A percentile compares a stretch with the other conserved stretches of the same genome.
phyloP scores from a whole-genome alignment of 2,888 invertebrate species.

The Thymelicus acteon region DNA sequence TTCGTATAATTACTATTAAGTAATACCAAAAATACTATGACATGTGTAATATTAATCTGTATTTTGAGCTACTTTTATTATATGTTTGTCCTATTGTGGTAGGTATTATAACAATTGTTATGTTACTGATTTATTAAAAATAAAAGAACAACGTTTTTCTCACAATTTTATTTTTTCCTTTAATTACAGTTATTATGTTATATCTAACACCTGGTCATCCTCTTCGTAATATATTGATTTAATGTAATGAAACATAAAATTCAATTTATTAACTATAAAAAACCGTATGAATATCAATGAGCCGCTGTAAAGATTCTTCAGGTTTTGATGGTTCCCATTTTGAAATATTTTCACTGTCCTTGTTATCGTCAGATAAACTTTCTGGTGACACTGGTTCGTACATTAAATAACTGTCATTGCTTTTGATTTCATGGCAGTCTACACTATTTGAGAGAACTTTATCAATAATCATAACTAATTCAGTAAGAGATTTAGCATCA shows the following conservation, averaged over 20 bases:
- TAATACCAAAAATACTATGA: too few species aligned
- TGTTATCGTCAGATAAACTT: slow-evolving; percentile 45
- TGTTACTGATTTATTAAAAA: not conserved
- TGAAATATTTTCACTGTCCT: slow-evolving; percentile 25
- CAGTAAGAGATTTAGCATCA: slow-evolving; percentile 54
- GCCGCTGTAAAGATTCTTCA: slow-evolving; percentile 37
- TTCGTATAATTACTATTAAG: too few species aligned
- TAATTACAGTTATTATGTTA: too few species aligned
- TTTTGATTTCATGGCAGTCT: slow-evolving; percentile 33
- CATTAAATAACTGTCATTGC: slow-evolving; percentile 38
- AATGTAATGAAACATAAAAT: not conserved
- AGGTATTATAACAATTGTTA: too few species aligned
- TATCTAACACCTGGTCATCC: too few species aligned
- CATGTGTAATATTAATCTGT: too few species aligned
- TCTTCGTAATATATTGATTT: too few species aligned
- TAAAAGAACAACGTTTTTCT: not conserved
- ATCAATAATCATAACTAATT: slow-evolving; percentile 56
- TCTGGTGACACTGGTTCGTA: slow-evolving; percentile 70
- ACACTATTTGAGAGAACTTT: slow-evolving; percentile 45
- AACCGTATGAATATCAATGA: slow-evolving; percentile 40
- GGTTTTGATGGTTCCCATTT: slow-evolving; percentile 37
- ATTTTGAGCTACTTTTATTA: too few species aligned
- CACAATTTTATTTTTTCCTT: not conserved
- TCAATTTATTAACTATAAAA: slow-evolving; percentile 15
- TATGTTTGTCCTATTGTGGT: too few species aligned